A percentile compares a stretch with the other conserved stretches of the same genome.
Conservation (phyloP, 2,797 vertebrate genomes). For the Sebastes kiyomatsui region DNA sequence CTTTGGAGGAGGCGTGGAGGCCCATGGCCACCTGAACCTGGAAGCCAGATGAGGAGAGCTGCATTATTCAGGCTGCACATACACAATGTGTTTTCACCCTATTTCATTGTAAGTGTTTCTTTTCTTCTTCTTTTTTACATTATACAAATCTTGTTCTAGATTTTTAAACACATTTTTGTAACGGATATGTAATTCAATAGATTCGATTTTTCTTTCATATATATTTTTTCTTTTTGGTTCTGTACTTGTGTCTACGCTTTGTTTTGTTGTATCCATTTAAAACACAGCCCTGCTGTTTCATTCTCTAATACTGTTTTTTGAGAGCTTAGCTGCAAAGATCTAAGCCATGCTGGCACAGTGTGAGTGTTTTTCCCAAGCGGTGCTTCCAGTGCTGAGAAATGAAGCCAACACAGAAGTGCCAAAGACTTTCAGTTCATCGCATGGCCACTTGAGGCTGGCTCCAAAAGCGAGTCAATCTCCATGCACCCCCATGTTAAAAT, state of each 20-base stretch:
- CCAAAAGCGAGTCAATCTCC: too few species aligned
- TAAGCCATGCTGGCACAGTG: neutral
- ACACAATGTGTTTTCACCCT: neutral
- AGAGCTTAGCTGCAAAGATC: neutral
- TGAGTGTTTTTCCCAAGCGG: neutral
- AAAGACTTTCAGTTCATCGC: too few species aligned
- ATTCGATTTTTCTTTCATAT: neutral
- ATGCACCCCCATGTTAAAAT: too few species aligned
- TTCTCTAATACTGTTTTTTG: neutral
- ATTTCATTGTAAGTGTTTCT: neutral
- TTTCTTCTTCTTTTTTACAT: neutral
- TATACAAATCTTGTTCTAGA: neutral
- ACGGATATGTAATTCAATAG: neutral
- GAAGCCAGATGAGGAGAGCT: neutral
- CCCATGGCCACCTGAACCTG: constrained; percentile 40
- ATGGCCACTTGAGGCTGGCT: too few species aligned
- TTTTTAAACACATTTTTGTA: neutral
- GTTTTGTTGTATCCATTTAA: neutral
- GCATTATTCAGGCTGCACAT: neutral
- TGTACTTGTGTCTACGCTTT: neutral
- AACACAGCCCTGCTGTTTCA: neutral
- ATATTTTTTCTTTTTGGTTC: neutral
- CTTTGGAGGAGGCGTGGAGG: neutral
- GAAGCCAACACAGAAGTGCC: too few species aligned
- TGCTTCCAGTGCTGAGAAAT: too few species aligned